Evolutionary conservation across 2,888 invertebrate species (phyloP).

Genomic region (Campopleginae sp.): DNA sequence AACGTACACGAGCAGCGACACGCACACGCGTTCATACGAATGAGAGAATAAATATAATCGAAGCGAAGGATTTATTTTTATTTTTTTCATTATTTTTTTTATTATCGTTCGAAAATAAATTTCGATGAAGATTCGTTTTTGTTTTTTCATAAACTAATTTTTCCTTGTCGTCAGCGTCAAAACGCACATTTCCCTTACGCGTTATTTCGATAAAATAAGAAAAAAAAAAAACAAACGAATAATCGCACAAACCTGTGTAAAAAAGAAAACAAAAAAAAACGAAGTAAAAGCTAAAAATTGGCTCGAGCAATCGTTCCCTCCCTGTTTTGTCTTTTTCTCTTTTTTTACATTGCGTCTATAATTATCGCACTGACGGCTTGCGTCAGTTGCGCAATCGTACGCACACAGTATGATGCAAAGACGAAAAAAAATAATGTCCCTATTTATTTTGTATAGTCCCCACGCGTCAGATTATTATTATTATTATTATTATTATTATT

Average conservation of each 20-base stretch:
- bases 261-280: not conserved
- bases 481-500: conserved; percentile 49
- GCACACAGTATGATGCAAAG: conserved; percentile 54
- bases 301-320: conserved; percentile 14
- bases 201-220: conserved; percentile 7
- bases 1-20: conserved; percentile 45
- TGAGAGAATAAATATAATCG: conserved; percentile 38
- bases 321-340: conserved; percentile 6
- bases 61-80: conserved; percentile 28
- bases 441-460: conserved; percentile 68
- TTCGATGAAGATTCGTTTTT: not conserved
- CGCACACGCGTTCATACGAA: conserved; percentile 52
- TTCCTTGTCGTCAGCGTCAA: conserved; percentile 11
- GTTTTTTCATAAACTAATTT: not conserved
- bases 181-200: conserved; percentile 6
- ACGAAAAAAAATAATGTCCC: conserved; percentile 28
- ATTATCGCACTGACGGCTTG: conserved; percentile 46
- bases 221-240: not conserved
- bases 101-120: conserved; percentile 18
- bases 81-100: not conserved
- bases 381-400: conserved; percentile 47
- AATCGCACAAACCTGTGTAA: conserved; percentile 25
- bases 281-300: conserved; percentile 4
- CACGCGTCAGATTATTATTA: conserved; percentile 49
- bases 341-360: conserved; percentile 15